Conservation (phyloP, 2,888 invertebrate genomes). For the Diplolepis rosae region DNA sequence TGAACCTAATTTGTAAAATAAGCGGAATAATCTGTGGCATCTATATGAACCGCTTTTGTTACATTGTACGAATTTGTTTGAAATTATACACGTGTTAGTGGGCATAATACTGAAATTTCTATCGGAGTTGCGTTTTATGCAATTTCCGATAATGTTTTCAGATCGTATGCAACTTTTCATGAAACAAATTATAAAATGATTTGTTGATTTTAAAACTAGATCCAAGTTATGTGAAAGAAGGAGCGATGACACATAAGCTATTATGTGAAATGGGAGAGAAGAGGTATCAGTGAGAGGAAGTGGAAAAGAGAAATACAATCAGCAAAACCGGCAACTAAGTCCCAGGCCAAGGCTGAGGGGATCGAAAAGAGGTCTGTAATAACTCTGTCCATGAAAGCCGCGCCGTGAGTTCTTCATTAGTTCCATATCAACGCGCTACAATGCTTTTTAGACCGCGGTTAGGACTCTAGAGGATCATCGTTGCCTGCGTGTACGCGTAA, state of each 20-base stretch:
- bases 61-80: background rate
- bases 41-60: background rate
- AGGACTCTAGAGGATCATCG: conserved; percentile 50
- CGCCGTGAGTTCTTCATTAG: conserved; percentile 68
- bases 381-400: conserved; percentile 67
- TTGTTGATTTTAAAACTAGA: background rate
- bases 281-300: conserved; percentile 24
- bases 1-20: conserved; percentile 17
- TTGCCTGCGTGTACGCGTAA: conserved; percentile 46
- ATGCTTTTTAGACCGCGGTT: conserved; percentile 62
- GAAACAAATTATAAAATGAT: too few relatives aligned
- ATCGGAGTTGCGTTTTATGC: background rate
- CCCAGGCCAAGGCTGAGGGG: conserved; percentile 11
- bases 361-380: conserved; percentile 56
- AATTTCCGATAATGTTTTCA: too few relatives aligned
- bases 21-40: background rate
- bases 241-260: background rate
- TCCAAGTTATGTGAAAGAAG: background rate
- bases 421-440: conserved; percentile 67
- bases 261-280: background rate
- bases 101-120: background rate
- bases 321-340: conserved; percentile 10
- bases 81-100: background rate
- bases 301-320: conserved; percentile 18
- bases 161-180: too few relatives aligned